A percentile compares a stretch with the other conserved stretches of the same genome.
These are phyloP conservation scores for Drosophila nikananu DNA, from an alignment of 1,140 invertebrate species.

Conservation along the genomic window DNA sequence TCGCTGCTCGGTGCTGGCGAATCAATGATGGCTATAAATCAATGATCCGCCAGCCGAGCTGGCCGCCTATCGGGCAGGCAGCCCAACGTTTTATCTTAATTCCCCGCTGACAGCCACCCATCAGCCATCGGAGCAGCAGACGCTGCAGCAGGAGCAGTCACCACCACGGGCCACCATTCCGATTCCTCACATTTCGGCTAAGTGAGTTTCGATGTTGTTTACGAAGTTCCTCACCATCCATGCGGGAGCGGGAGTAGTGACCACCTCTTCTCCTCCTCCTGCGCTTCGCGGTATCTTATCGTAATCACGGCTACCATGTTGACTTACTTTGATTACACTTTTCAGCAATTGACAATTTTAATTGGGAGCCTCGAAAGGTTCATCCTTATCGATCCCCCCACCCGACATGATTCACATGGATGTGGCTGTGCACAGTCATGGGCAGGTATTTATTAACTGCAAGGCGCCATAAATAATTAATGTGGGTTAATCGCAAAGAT, in stretches of 20 bases:
- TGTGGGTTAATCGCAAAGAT: neutral
- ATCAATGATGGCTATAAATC: conserved; percentile 79
- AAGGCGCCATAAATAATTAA: neutral
- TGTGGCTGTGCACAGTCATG: conserved; percentile 18
- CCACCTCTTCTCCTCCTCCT: neutral
- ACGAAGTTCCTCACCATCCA: conserved; percentile 24
- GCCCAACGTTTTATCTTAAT: conserved; percentile 73
- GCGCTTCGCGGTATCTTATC: conserved; percentile 46
- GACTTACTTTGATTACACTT: conserved; percentile 48
- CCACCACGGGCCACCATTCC: neutral
- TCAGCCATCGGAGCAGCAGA: conserved; percentile 49
- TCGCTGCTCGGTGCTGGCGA: conserved; percentile 29
- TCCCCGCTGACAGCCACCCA: conserved; percentile 73
- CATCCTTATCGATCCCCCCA: conserved; percentile 43
- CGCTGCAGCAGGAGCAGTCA: conserved; percentile 35
- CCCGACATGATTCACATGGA: conserved; percentile 29
- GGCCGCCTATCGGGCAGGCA: conserved; percentile 55
- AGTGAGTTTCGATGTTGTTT: conserved; percentile 57
- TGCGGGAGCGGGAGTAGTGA: neutral
- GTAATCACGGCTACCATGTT: conserved; percentile 38
- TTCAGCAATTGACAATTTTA: conserved; percentile 60
- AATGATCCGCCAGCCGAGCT: conserved; percentile 59
- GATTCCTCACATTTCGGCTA: conserved; percentile 32
- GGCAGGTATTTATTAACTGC: neutral
- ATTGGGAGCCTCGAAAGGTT: conserved; percentile 47